Conservation (phyloP, 2,113 vertebrate genomes). For the Tauraco erythrolophus region DNA sequence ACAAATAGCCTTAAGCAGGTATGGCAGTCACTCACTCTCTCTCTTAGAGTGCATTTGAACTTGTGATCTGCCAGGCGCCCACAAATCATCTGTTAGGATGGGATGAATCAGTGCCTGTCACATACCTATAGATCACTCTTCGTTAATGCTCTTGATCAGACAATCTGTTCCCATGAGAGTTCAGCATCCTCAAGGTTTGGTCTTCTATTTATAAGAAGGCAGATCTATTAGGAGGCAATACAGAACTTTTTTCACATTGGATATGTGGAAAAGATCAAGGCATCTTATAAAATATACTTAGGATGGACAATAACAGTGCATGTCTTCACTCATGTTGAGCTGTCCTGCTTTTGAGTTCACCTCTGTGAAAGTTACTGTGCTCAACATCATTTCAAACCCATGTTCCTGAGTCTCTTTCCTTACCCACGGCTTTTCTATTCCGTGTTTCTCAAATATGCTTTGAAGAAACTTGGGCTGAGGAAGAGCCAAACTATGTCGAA, state of each 20-base stretch:
- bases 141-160: neutral
- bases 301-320: neutral
- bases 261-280: neutral
- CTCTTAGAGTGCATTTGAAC: neutral
- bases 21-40: neutral
- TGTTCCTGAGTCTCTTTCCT: neutral
- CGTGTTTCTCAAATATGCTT: neutral
- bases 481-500: neutral
- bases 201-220: neutral
- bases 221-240: neutral
- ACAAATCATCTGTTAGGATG: neutral
- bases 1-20: neutral
- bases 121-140: neutral
- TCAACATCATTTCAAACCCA: neutral
- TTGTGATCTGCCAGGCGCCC: neutral
- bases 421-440: neutral
- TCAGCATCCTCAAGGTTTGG: neutral
- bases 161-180: neutral
- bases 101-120: neutral
- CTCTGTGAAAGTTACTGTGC: neutral
- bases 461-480: neutral
- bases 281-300: neutral
- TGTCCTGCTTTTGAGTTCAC: neutral
- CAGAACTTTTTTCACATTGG: neutral
- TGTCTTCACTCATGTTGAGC: neutral